These are phyloP conservation scores for Autographa pulchrina DNA, from an alignment of 2,888 invertebrate genomes.

Conservation along the genomic window DNA sequence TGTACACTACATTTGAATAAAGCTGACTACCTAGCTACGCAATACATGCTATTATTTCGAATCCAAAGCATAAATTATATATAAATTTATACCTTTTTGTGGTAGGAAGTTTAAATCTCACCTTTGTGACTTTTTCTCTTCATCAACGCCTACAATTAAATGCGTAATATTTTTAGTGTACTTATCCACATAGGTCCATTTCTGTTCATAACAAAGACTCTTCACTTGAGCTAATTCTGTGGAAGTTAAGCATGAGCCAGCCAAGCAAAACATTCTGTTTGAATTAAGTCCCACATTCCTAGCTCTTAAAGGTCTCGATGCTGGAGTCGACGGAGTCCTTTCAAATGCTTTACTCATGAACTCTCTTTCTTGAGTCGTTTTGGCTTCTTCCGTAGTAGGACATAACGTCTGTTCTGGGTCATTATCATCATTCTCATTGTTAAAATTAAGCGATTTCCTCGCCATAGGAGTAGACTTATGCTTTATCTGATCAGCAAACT, in stretches of 20 bases:
- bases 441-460: slow-evolving; percentile 81
- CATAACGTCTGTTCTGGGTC: slow-evolving; percentile 77
- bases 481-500: slow-evolving; percentile 78
- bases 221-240: slow-evolving; percentile 71
- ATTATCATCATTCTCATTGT: slow-evolving; percentile 62
- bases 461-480: slow-evolving; percentile 84
- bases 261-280: slow-evolving; percentile 69
- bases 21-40: too few species aligned
- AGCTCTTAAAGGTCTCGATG: slow-evolving; percentile 48
- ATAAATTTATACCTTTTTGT: too few species aligned
- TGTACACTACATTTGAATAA: too few species aligned
- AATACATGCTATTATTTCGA: too few species aligned
- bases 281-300: slow-evolving; percentile 49
- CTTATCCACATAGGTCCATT: slow-evolving; percentile 76
- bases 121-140: slow-evolving; percentile 82
- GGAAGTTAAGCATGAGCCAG: slow-evolving; percentile 76
- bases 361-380: slow-evolving; percentile 82
- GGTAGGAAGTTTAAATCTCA: slow-evolving; percentile 47
- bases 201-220: slow-evolving; percentile 69
- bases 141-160: slow-evolving; percentile 83
- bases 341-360: slow-evolving; percentile 82
- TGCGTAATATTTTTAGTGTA: slow-evolving; percentile 80
- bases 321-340: slow-evolving; percentile 64
- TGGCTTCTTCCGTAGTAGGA: slow-evolving; percentile 68
- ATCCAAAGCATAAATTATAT: too few species aligned